A percentile compares a stretch with the other conserved stretches of the same genome.
Conservation (phyloP, 2,113 vertebrate genomes). For the Gymnobelideus leadbeateri region DNA sequence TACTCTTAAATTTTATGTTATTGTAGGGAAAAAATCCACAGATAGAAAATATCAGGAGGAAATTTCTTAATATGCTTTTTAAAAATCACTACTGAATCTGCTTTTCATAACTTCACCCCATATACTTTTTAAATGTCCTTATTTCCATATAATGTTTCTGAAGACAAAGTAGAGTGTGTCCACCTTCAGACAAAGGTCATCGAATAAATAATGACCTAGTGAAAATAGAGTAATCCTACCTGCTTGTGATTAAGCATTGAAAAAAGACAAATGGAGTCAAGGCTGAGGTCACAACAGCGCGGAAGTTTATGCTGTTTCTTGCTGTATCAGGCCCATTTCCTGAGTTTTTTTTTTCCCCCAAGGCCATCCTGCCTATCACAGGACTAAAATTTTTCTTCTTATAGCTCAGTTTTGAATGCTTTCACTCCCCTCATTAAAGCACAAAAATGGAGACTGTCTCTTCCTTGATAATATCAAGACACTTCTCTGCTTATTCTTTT, state of each 20-base stretch:
- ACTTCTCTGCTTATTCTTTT: conserved; percentile 62
- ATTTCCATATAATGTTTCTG: conserved; percentile 66
- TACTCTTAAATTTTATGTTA: conserved; percentile 76
- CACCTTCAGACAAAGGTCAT: conserved; percentile 54
- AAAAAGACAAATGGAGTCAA: conserved; percentile 60
- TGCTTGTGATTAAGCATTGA: conserved; percentile 54
- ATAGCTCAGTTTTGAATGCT: conserved; percentile 40
- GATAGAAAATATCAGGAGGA: conserved; percentile 77
- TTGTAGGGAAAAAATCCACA: conserved; percentile 75
- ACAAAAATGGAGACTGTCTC: conserved; percentile 38
- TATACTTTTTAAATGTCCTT: conserved; percentile 63
- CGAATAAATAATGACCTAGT: conserved; percentile 48
- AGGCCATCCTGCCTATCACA: conserved; percentile 25
- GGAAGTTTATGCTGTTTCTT: conserved; percentile 21
- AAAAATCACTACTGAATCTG: conserved; percentile 70
- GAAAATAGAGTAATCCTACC: conserved; percentile 30
- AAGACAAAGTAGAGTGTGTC: conserved; percentile 55
- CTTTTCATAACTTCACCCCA: conserved; percentile 69
- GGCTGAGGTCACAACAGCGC: neutral
- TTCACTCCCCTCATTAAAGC: conserved; percentile 55
- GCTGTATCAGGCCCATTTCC: conserved; percentile 46
- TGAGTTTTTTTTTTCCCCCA: conserved; percentile 16
- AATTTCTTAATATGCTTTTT: conserved; percentile 74
- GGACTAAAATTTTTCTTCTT: conserved; percentile 59
- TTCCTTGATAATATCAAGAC: neutral